Evolutionary conservation across 2,888 invertebrate species (phyloP), one percentile per base, ranked within the genome.

Genomic region (Amaurobius ferox): DNA sequence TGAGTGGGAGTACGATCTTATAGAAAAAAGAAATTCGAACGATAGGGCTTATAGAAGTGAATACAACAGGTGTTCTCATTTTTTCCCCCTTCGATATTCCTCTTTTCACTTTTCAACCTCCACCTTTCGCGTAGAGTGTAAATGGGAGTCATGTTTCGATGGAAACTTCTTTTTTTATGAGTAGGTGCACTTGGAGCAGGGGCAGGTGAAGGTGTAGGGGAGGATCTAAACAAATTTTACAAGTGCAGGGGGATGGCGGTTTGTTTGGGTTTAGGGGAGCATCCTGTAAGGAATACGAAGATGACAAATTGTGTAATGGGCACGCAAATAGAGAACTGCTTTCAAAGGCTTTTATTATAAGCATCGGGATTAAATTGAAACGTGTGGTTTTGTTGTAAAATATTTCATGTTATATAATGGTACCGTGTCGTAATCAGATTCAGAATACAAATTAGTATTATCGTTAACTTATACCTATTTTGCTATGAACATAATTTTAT

Each of bases 1-100:
- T 85, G 83, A 85, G 83, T 85, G 83, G 83, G 83, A 72, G 83
- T 85, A 77, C 73, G 32, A 19, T 2, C 35, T 32, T 32, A 66
- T 32, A 66, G 19, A 66, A 35, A 48, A 71, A 61, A 61, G 44
- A 23, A 39, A 85, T 72, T 35, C 29, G 70, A 70, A 30, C 28
- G 81, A 85, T 85, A 71, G 71, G 83, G 77, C 83, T 85, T 76
- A 77, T 85, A 44, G 23, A 40, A 29, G 16, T 35, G 83, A 72
- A 85, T 40, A 44, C 55, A 72, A 77, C 83, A 85, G 83, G 83
- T 85, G 83, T 77, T 44, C 71, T 77, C 35, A 44, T 32, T 71
- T 66, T 66, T 30, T 35, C 35, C 9, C 66, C 28, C 32, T 23
- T 55, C 66, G 32, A 7, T 29, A n/a, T 66, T 7, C n/a, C 35